Conservation (phyloP, 2,888 invertebrate species). For the Yponomeuta plumbellus region DNA sequence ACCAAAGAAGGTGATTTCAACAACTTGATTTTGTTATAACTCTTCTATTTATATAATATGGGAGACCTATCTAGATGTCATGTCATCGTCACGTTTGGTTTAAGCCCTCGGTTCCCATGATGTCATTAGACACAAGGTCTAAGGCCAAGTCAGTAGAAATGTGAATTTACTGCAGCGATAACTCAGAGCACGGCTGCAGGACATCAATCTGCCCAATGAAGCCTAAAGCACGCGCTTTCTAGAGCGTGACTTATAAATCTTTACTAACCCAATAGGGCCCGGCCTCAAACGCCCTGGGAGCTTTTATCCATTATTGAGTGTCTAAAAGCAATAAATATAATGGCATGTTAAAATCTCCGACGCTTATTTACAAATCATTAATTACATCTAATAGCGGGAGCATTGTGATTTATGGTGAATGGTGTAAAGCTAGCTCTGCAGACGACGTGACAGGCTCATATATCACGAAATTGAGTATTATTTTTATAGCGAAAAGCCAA, state of each 20-base stretch:
- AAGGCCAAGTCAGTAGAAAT: constrained; percentile 3
- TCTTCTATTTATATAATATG: too few species aligned
- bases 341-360: constrained; percentile 2
- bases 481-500: constrained; percentile 31
- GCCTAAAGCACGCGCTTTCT: constrained; percentile 41
- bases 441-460: constrained; percentile 30
- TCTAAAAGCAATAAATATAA: neutral
- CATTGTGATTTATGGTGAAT: constrained; percentile 16
- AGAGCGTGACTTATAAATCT: constrained; percentile 56
- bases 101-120: neutral
- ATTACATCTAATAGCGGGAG: constrained; percentile 2
- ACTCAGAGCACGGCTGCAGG: neutral
- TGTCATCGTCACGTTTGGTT: neutral
- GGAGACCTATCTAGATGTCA: neutral
- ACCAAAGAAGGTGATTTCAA: too few species aligned
- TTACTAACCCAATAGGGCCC: neutral
- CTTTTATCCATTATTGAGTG: constrained; percentile 9
- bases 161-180: neutral
- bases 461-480: constrained; percentile 32
- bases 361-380: constrained; percentile 11
- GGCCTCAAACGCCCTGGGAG: constrained; percentile 8
- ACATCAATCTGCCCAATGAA: constrained; percentile 17
- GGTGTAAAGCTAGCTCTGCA: constrained; percentile 4
- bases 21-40: too few species aligned
- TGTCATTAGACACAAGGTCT: neutral